Evolutionary conservation across 2,888 invertebrate species (phyloP).

Genomic region (Meganola albula): DNA sequence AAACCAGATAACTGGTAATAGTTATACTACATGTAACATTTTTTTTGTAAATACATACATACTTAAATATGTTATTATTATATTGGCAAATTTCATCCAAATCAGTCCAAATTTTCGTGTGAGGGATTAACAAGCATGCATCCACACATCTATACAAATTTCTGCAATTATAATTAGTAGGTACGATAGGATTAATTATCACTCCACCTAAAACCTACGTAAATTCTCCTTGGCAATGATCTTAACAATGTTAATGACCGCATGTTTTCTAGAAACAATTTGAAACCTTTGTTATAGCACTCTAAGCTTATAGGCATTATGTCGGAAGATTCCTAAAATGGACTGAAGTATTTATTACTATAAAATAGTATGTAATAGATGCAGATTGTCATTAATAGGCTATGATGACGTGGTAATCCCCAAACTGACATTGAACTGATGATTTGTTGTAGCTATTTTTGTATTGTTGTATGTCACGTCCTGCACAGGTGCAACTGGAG

Average conservation of each 20-base stretch:
- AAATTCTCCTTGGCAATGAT: constrained; percentile 62
- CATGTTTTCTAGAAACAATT: constrained; percentile 47
- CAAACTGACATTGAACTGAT: constrained; percentile 43
- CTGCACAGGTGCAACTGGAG: constrained; percentile 39
- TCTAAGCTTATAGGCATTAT: no score
- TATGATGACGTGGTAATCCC: not conserved
- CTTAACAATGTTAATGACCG: constrained; percentile 61
- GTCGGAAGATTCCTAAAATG: constrained; percentile 25
- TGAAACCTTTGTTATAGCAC: constrained; percentile 33
- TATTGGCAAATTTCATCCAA: no score
- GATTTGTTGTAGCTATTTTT: constrained; percentile 41
- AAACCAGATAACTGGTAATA: no score
- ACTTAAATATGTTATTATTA: no score
- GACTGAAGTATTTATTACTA: constrained; percentile 16
- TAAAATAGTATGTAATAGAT: no score
- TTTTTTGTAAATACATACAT: no score
- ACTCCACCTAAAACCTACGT: constrained; percentile 37
- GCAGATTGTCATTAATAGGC: no score
- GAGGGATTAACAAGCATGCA: no score
- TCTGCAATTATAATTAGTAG: no score
- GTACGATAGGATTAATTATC: constrained; percentile 32
- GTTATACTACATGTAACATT: no score
- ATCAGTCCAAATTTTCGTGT: no score
- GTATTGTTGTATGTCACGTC: constrained; percentile 33
- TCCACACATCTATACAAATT: no score